phyloP scores from a whole-genome alignment of 2,113 vertebrate genomes.

The Genyomyrus donnyi region DNA sequence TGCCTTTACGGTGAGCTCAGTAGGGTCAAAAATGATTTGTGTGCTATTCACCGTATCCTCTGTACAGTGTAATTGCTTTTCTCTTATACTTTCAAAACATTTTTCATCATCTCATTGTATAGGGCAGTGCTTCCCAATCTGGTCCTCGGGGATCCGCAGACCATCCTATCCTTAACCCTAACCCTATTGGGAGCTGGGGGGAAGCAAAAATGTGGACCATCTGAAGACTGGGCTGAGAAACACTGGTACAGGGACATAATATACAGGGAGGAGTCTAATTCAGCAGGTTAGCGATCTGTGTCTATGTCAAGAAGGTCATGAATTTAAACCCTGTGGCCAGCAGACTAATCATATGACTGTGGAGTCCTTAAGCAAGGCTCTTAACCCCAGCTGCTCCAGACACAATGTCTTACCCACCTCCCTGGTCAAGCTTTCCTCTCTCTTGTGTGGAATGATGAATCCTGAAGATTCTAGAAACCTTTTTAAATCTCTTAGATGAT shows the following conservation, averaged over 20 bases:
- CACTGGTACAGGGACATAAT: neutral
- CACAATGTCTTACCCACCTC: neutral
- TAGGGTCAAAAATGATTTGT: neutral
- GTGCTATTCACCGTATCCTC: neutral
- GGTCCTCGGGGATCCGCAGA: neutral
- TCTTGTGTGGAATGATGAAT: neutral
- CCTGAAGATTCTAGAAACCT: neutral
- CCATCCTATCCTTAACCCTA: neutral
- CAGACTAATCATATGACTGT: neutral
- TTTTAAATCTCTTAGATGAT: neutral
- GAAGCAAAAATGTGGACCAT: neutral
- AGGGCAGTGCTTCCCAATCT: neutral
- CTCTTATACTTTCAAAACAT: neutral
- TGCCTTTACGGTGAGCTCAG: neutral
- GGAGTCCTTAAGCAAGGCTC: neutral
- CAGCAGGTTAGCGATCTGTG: neutral
- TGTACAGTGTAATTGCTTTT: neutral
- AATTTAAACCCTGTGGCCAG: neutral
- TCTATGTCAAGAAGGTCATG: neutral
- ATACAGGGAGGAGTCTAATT: neutral
- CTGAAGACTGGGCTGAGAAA: neutral
- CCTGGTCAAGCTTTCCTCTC: neutral
- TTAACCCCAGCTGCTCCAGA: neutral
- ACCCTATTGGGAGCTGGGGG: neutral
- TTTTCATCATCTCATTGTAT: neutral